Evolutionary conservation across 2,888 invertebrate genomes (phyloP).

Genomic region (Caenorhabditis wallacei): DNA sequence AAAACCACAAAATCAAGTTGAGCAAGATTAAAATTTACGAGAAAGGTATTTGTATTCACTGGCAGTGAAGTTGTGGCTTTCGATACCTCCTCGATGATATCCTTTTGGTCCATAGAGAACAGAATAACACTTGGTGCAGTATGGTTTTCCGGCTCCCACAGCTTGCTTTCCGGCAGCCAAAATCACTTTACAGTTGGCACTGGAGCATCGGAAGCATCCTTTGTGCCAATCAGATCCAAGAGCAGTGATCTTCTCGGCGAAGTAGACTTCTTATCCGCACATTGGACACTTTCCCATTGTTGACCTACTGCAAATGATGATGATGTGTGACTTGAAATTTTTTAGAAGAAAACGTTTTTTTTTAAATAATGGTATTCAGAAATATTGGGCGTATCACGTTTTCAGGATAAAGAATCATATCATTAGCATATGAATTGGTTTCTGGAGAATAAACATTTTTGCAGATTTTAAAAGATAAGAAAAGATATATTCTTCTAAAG

Average conservation of each 20-base stretch:
- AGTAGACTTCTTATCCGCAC: background rate
- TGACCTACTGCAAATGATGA: background rate
- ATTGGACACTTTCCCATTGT: background rate
- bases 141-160: background rate
- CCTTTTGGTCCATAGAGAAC: background rate
- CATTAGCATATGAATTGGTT: too few species aligned
- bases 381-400: too few species aligned
- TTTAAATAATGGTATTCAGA: too few species aligned
- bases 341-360: background rate
- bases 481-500: too few species aligned
- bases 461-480: too few species aligned
- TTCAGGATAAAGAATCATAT: too few species aligned
- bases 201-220: conserved; percentile 4
- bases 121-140: background rate
- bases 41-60: background rate
- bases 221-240: conserved; percentile 13
- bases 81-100: background rate
- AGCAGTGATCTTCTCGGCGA: conserved; percentile 4
- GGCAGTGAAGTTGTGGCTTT: background rate
- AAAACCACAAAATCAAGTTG: too few species aligned
- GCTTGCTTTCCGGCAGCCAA: background rate
- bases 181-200: background rate
- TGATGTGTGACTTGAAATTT: too few species aligned
- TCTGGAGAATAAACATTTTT: too few species aligned
- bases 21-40: too few species aligned